A percentile compares a stretch with the other conserved stretches of the same genome.
Evolutionary conservation across 2,113 vertebrate species (phyloP).

Genomic region (Xiphorhynchus elegans): DNA sequence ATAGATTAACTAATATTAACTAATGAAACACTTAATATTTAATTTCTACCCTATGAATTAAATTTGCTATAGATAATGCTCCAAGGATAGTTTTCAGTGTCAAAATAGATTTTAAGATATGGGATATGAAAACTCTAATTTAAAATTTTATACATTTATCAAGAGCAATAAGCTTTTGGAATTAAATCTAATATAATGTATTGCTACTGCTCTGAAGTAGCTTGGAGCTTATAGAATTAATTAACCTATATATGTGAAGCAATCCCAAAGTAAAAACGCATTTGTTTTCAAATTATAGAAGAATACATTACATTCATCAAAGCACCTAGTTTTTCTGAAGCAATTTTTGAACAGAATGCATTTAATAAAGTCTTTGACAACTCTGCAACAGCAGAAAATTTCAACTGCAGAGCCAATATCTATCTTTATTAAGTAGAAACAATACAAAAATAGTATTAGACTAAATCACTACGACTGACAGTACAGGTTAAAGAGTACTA

Average conservation of each 20-base stretch:
- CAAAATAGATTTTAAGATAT: neutral
- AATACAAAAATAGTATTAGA: neutral
- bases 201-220: neutral
- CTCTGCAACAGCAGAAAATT: neutral
- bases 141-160: neutral
- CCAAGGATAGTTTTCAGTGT: neutral
- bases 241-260: neutral
- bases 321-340: slow-evolving; percentile 5
- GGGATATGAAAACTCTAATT: neutral
- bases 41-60: neutral
- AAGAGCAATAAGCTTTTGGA: neutral
- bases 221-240: neutral
- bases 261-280: neutral
- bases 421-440: neutral
- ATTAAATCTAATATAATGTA: neutral
- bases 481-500: neutral
- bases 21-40: neutral
- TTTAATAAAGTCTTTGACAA: neutral
- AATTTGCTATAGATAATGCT: neutral
- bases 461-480: neutral
- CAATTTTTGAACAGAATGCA: slow-evolving; percentile 13
- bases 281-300: slow-evolving; percentile 26
- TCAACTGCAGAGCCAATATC: neutral
- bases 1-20: neutral
- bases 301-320: neutral